Conservation (phyloP, 2,888 invertebrate species). For the Macrosoma leucophasiata region DNA sequence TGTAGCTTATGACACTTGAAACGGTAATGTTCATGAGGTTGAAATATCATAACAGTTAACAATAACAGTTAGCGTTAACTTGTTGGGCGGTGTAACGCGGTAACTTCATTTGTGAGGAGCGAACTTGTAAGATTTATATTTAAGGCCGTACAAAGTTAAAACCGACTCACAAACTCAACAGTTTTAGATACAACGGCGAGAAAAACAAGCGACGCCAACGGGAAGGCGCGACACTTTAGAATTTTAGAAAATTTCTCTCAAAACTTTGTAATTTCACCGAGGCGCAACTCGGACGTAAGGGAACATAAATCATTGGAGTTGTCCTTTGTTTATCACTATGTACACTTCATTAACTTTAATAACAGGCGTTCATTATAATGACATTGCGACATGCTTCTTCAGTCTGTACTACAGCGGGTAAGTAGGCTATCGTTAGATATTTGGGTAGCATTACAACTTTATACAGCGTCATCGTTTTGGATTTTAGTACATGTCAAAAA, state of each 20-base stretch:
- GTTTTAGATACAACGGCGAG: constrained; percentile 48
- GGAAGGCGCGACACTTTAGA: constrained; percentile 54
- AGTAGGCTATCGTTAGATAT: too few species aligned
- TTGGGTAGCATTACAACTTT: too few species aligned
- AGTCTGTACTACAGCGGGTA: too few species aligned
- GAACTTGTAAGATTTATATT: constrained; percentile 68
- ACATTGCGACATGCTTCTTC: too few species aligned
- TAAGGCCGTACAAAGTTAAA: constrained; percentile 65
- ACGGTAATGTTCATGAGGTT: constrained; percentile 35
- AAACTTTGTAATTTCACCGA: constrained; percentile 54
- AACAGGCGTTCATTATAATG: constrained; percentile 4
- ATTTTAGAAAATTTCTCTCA: constrained; percentile 65
- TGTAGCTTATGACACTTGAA: too few species aligned
- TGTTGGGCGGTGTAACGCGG: constrained; percentile 43
- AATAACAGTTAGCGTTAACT: constrained; percentile 47
- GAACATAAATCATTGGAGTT: constrained; percentile 58
- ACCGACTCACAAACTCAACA: constrained; percentile 51
- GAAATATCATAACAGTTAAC: too few species aligned
- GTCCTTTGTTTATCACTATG: constrained; percentile 40
- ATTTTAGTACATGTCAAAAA: too few species aligned
- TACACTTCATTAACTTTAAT: constrained; percentile 19
- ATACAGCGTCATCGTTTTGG: too few species aligned
- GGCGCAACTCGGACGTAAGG: constrained; percentile 42
- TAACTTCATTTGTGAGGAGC: constrained; percentile 55
- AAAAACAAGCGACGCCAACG: constrained; percentile 38